Percentiles rank a stretch among this genome's conserved stretches.
Conservation (phyloP, 2,888 invertebrate species). For the Rosalia funebris region DNA sequence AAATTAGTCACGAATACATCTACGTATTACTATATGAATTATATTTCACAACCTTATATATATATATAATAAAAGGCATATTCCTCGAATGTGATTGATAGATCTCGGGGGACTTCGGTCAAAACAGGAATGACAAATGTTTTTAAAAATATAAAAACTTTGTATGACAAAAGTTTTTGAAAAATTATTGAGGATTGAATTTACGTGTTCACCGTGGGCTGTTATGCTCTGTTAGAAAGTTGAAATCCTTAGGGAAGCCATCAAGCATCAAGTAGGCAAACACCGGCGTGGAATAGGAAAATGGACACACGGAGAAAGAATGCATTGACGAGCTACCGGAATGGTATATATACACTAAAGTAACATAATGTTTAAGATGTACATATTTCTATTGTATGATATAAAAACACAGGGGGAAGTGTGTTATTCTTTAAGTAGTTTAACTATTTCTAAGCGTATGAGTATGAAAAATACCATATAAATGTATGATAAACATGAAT, state of each 20-base stretch:
- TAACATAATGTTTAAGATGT: too few species aligned
- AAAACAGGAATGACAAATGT: slow-evolving; percentile 63
- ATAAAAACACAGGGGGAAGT: too few species aligned
- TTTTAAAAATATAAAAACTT: slow-evolving; percentile 59
- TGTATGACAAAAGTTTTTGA: slow-evolving; percentile 60
- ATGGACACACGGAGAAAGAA: slow-evolving; percentile 54
- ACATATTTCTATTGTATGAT: too few species aligned
- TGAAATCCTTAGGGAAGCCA: slow-evolving; percentile 55
- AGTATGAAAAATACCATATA: too few species aligned
- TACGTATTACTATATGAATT: too few species aligned
- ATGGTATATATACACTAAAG: slow-evolving; percentile 14
- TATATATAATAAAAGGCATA: too few species aligned
- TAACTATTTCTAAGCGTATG: too few species aligned
- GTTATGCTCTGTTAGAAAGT: slow-evolving; percentile 57
- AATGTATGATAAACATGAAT: too few species aligned
- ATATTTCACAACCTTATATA: too few species aligned
- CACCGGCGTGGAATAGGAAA: slow-evolving; percentile 56
- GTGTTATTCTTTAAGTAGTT: too few species aligned
- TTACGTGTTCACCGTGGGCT: slow-evolving; percentile 50
- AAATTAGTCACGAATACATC: too few species aligned
- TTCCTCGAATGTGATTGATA: slow-evolving; percentile 57
- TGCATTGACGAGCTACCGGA: slow-evolving; percentile 32
- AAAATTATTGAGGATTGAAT: slow-evolving; percentile 62
- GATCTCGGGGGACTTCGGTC: slow-evolving; percentile 56
- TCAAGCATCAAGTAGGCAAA: slow-evolving; percentile 59